These are phyloP conservation scores for Trichogramma evanescens DNA, from an alignment of 2,888 invertebrate genomes.

Conservation along the genomic window DNA sequence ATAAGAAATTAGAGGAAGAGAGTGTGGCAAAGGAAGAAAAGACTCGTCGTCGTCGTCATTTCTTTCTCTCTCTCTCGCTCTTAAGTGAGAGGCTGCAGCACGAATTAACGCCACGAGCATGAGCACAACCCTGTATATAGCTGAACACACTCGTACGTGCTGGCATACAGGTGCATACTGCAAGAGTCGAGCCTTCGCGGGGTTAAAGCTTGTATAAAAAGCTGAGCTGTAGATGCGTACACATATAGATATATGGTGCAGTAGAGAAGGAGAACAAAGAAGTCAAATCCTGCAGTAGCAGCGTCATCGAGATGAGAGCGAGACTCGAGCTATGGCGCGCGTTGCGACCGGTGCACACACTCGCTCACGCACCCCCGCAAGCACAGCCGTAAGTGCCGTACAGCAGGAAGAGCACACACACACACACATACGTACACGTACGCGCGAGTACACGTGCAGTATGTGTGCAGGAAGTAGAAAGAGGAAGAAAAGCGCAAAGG, in stretches of 20 bases:
- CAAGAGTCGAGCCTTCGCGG: no score
- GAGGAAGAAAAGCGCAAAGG: slow-evolving; percentile 27
- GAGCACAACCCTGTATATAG: no score
- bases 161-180: no score
- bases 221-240: neutral
- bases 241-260: neutral
- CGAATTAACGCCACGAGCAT: no score
- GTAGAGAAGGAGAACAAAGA: slow-evolving; percentile 25
- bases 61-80: slow-evolving; percentile 20
- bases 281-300: slow-evolving; percentile 21
- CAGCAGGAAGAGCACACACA: neutral
- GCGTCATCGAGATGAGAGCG: neutral
- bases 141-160: no score
- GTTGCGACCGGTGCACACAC: no score
- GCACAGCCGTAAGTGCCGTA: neutral
- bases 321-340: no score
- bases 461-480: slow-evolving; percentile 4
- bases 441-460: neutral
- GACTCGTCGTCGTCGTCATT: slow-evolving; percentile 20
- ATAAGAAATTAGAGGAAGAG: slow-evolving; percentile 24
- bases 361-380: no score
- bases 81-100: slow-evolving; percentile 8
- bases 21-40: slow-evolving; percentile 12
- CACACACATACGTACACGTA: no score
- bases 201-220: no score